Evolutionary conservation across 2,888 invertebrate species (phyloP), one percentile per base, ranked within the genome.

Genomic region (Thecophora atra): DNA sequence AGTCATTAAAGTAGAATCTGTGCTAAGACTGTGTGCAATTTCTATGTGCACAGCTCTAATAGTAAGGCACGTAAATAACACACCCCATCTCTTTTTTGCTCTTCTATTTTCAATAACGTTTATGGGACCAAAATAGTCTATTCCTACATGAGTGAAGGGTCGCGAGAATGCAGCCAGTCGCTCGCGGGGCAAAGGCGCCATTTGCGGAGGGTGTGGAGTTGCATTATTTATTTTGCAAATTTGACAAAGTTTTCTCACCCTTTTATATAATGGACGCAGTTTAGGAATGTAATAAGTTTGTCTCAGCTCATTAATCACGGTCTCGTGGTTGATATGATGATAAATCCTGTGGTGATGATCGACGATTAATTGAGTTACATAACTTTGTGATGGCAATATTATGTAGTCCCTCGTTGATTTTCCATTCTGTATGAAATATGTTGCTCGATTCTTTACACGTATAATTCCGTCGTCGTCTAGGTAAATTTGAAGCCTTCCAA

Each of bases 251-350:
- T 54, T 54, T 54, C 54, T 54, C n/a, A 54, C 54, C n/a, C 19
- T 54, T 54, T 54, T 54, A 54, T 54, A 54, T 7, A 54, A 54
- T 54, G 54, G 19, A 54, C 54, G 54, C 54, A 54, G n/a, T 54
- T 54, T 54, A n/a, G 54, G 54, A 19, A 54, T 44, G 13, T 44
- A 44, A 44, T 44, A 44, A 44, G 44, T 44, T 44, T 44, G 44
- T 44, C 44, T 44, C 44, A 44, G 7, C 44, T 44, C 44, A 44
- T 44, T 44, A 11, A 44, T 44, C 13, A 44, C 44, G 13, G 54
- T 54, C 54, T 54, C 54, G n/a, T 54, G 54, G 54, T 54, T 54
- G n/a, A 15, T 54, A 54, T 54, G 54, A 54, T 54, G 54, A 6
- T 11, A 54, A 7, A 17, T 17, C 19, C 19, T 54, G 54, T 54